Percentiles rank a stretch among this genome's conserved stretches.
Conservation (phyloP, 2,888 invertebrate species). For the Tiliacea citrago region DNA sequence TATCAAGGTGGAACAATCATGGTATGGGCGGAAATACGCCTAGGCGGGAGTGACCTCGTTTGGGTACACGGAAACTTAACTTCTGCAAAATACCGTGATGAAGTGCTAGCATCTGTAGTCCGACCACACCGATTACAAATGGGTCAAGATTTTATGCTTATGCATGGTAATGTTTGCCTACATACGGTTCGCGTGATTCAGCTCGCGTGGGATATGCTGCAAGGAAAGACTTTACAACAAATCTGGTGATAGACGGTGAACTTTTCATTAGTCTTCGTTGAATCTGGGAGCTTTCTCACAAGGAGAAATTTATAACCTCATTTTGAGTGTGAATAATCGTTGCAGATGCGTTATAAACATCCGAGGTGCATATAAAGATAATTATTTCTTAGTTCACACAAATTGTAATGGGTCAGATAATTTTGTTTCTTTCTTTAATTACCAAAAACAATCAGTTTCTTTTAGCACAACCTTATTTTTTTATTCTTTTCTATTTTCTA, state of each 20-base stretch:
- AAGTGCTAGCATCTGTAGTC: background rate
- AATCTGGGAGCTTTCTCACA: background rate
- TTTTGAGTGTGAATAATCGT: background rate
- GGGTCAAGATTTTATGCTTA: background rate
- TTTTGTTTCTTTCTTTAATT: background rate
- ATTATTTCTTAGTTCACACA: background rate
- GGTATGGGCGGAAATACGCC: too few species aligned
- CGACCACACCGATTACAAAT: background rate
- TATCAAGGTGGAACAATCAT: background rate
- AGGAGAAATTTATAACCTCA: background rate
- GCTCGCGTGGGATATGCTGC: background rate
- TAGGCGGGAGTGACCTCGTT: too few species aligned
- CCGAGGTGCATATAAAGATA: background rate
- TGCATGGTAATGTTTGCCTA: background rate
- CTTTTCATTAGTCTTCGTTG: background rate
- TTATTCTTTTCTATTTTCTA: too few species aligned
- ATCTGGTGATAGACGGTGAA: background rate
- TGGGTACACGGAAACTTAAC: background rate
- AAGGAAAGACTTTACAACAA: too few species aligned
- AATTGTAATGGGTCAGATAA: background rate
- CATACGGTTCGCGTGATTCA: background rate
- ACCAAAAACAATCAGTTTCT: background rate
- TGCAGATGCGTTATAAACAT: background rate
- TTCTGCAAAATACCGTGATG: background rate
- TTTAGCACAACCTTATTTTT: background rate